Evolutionary conservation across 2,113 vertebrate species (phyloP), one percentile per base, ranked within the genome.

Genomic region (Strix uralensis): DNA sequence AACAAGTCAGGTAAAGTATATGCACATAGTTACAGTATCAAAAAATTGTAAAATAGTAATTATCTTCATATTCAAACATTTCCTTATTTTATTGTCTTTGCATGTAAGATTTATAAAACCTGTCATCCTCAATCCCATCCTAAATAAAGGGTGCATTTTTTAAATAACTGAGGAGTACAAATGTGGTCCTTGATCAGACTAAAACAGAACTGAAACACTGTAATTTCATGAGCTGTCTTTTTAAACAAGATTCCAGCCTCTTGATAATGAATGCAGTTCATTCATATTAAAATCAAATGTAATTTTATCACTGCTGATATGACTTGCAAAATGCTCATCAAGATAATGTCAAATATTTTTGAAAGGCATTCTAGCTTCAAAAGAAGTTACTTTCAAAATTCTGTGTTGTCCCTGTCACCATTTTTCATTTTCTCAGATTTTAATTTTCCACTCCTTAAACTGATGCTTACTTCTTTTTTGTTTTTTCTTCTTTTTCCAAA

Each of bases 171-270:
- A 61, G 42, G 34, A 59, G 16, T 86, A 36, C 22, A 67, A 21
- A 75, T 36, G 11, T 13, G 6, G 26, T 40, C 27, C 36, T 70
- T 71, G 40, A 40, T 87, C 27, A 71, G 36, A 85, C 30, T 47
- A 66, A 88, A 81, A n/a, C 21, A 86, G 55, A 95, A 96, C 7
- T 36, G n/a, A 91, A 89, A 71, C 9, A 54, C 12, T 57, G 13
- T 52, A 25, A 47, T 86, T 78, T 86, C n/a, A 46, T 62, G 47
- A 89, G 12, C 34, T 81, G 36, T 36, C 34, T 46, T 80, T 86
- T 79, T 42, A 81, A 63, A 62, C 46, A 58, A 77, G 8, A n/a
- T 85, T 92, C 34, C n/a, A 78, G 18, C 1, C 36, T 73, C 55
- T 66, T 90, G 21, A 2, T 78, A 89, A 75, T 62, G 32, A 79